Base-by-base conservation (phyloP, 1,140 invertebrate genomes). In the Cylas formicarius region DNA sequence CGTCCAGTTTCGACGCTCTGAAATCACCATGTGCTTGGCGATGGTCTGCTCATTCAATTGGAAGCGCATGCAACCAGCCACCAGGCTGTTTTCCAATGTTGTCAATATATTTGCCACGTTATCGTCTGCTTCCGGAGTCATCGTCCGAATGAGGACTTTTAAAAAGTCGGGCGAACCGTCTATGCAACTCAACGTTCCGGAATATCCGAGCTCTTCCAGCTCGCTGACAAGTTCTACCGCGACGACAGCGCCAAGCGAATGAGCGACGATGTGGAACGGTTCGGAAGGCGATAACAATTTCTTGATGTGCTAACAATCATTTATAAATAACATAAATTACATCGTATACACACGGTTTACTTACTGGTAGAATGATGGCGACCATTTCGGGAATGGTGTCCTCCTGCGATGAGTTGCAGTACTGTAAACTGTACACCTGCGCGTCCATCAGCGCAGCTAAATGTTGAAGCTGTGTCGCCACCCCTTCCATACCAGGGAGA, bases 351-450 rank as follows among this genome's bases (percentile, higher is more conserved):
- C 11, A 31, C 5, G 11, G 5, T 31, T 11, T 19, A 50, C 50
- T 65, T 53, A 73, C 72, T 55, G 65, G 52, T 26, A 68, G 48
- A 10, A 72, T 47, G 20, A 58, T 60, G 17, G 63, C 37, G 4
- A 68, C 67, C 49, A 70, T 64, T 6, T 53, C 20, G 1, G 62
- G 54, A 10, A 70, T 44, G 10, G 45, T 62, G 10, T 69, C 64
- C 5, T 58, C 29, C 8, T 48, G 47, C 28, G 64, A 40, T 13
- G 67, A 63, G 9, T 64, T 57, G 6, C 68, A 68, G 3, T 71
- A 73, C 60, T 88, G 84, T 34, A 87, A 60, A 35, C 79, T 81
- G 62, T 78, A 77, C 1, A 75, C 74, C 50, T 80, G 76, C 47
- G 70, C 68, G 36, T 75, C 69, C 20, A 86, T 60, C 23, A 76